Base-by-base conservation (phyloP, 2,888 invertebrate genomes). In the Gryllus longicercus region DNA sequence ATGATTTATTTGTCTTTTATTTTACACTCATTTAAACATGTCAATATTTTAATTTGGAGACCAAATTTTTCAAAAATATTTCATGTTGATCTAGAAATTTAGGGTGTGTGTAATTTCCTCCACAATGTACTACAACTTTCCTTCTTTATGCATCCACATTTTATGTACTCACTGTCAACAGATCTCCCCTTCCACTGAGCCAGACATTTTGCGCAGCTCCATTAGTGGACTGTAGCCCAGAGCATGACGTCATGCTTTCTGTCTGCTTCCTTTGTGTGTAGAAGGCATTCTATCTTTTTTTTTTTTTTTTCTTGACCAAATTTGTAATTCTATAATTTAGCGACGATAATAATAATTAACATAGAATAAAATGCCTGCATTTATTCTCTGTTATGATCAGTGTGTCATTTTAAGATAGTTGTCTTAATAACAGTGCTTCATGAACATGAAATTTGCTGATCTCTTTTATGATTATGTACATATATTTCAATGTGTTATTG, bases 171-270 rank as follows among this genome's bases (percentile, higher is more conserved):
- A 63, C 63, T 63, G 63, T 63, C 63, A 63, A 63, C 63, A 11
- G 63, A 63, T 18, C 63, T 63, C 63, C 63, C 63, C 63, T 63
- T 63, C 63, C 63, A 63, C 16, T 12, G 8, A 63, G 38, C n/a
- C 63, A 63, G 63, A 63, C 63, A 63, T 63, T 63, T 63, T 63
- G 63, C 63, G 63, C 63, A 63, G 63, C 63, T 63, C 63, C 63
- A 63, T 63, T 63, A 63, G 63, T 63, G 63, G 63, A 63, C 63
- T 63, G 63, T 63, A 63, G 63, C 63, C 16, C 63, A 63, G 63
- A 63, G 63, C 63, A 63, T 63, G 63, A n/a, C n/a, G 63, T 63
- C 63, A 63, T 63, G 63, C 63, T 63, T 63, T 63, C 63, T 63
- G 63, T 63, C 63, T 63, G 63, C 63, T 63, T 63, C 63, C 63